Conservation (phyloP, 2,797 vertebrate genomes). For the Pristis pectinata region DNA sequence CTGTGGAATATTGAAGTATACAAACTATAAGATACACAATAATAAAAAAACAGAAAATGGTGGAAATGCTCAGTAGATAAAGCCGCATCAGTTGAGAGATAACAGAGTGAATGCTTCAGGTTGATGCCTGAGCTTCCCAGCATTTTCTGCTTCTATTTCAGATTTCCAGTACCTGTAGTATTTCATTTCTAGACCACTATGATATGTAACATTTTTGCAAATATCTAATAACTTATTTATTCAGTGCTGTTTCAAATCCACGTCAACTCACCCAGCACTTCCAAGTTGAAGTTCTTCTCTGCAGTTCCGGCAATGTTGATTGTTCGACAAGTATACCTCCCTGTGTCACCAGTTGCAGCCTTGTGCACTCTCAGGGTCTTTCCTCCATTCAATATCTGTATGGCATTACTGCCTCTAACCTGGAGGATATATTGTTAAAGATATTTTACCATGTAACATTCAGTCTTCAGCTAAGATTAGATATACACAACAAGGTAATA, state of each 20-base stretch:
- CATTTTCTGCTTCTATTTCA: no score
- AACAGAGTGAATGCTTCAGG: no score
- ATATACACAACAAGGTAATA: background rate
- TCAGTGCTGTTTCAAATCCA: slow-evolving; percentile 38
- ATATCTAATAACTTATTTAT: background rate
- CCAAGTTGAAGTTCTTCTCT: slow-evolving; percentile 75
- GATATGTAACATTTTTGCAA: background rate
- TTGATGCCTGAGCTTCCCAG: no score
- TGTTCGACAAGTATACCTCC: slow-evolving; percentile 80
- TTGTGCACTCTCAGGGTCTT: slow-evolving; percentile 76
- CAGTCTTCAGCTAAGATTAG: background rate
- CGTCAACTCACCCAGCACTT: slow-evolving; percentile 70
- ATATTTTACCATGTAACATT: background rate
- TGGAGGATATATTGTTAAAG: slow-evolving; percentile 48
- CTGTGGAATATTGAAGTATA: no score
- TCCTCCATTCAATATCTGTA: slow-evolving; percentile 73
- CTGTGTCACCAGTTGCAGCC: slow-evolving; percentile 61
- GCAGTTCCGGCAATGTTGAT: slow-evolving; percentile 79
- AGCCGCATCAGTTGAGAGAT: no score
- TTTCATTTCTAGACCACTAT: no score
- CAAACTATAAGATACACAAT: no score
- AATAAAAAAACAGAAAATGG: no score
- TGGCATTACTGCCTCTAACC: slow-evolving; percentile 63
- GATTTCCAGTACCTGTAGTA: no score
- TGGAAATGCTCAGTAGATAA: no score